Base-by-base conservation (phyloP, 2,888 invertebrate genomes). In the Hirtodrosophila duncani region DNA sequence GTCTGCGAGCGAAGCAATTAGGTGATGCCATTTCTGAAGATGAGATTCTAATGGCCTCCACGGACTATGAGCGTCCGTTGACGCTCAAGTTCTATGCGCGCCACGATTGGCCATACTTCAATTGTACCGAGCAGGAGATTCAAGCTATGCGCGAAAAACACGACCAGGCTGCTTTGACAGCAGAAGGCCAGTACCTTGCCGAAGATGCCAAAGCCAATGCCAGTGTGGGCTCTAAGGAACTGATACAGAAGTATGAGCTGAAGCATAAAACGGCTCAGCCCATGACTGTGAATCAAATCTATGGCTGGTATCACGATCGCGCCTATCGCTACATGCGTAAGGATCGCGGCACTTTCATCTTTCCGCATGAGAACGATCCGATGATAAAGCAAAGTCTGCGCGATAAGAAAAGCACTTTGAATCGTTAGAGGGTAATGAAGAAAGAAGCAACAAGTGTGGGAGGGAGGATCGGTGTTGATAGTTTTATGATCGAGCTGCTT, bases 61-160 rank as follows among this genome's bases (percentile, higher is more conserved):
- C 63, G 3, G 65, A 58, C 1, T 56, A 63, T n/a, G 78, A 67
- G 14, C 26, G 30, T 3, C 74, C 74, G 6, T 21, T 77, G 38
- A 51, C 74, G 2, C 50, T 77, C 0, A 77, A 77, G 43, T 81
- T 81, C 17, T 77, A 77, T 36, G 79, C 75, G 1, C 78, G 81
- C 1, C 79, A 77, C 34, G 78, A 77, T 46, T 67, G 65, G 67
- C 65, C 65, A 0, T 78, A 81, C 24, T 78, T 61, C 10, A 57
- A 63, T 8, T 77, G 75, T 50, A 65, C 48, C 1, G 45, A 49
- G 0, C 33, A 58, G 3, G 56, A 77, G 34, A 34, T 59, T 2
- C 37, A 41, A 0, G 37, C 36, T 1, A 58, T 61, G 41, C 68
- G 50, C 2, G 46, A 58, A 21, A 56, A 59, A 17, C 39, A 53